Base-by-base conservation (phyloP, 2,113 vertebrate species). In the Cromileptes altivelis region DNA sequence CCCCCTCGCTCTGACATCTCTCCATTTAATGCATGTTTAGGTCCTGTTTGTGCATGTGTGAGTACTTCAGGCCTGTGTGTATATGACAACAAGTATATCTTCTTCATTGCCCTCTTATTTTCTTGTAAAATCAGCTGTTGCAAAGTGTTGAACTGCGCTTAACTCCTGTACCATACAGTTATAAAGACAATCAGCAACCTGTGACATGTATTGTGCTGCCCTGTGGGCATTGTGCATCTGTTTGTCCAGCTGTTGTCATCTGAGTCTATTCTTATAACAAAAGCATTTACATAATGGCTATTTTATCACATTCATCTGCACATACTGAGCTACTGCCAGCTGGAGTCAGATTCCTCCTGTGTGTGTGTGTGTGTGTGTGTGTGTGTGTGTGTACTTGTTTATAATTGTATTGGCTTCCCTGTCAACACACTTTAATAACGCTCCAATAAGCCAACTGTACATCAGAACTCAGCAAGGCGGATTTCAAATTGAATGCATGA, bases 401-500 rank as follows among this genome's bases (percentile, higher is more conserved):
- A 37, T n/a, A 13, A 42, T 55, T 52, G 37, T 75, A 89, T 80
- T 84, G 18, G 47, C 3, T 78, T 47, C 55, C 49, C 1, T 62
- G 77, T 88, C 75, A 81, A 83, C 88, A 72, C 72, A 10, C 4
- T 47, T 27, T 68, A 40, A 81, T 73, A 86, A 47, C 8, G 4
- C 75, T 50, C 55, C 30, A 49, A n/a, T 6, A 58, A 63, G 17
- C 17, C 9, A 40, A n/a, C 15, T 12, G 60, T 23, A 61, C 21
- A 2, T 33, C 33, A 55, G 37, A 49, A 21, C 7, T 7, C 50
- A 42, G 2, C 21, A 2, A 27, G 6, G 15, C 7, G 42, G 11
- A 21, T 52, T 68, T 17, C 0, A 23, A 25, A 42, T 13, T 2
- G 33, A 69, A 70, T 23, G n/a, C 33, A 53, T 2, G 11, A 4